These are phyloP conservation scores for Parazoanthus swiftii DNA, from an alignment of 92 coral and sea anemone species.

Conservation along the genomic window DNA sequence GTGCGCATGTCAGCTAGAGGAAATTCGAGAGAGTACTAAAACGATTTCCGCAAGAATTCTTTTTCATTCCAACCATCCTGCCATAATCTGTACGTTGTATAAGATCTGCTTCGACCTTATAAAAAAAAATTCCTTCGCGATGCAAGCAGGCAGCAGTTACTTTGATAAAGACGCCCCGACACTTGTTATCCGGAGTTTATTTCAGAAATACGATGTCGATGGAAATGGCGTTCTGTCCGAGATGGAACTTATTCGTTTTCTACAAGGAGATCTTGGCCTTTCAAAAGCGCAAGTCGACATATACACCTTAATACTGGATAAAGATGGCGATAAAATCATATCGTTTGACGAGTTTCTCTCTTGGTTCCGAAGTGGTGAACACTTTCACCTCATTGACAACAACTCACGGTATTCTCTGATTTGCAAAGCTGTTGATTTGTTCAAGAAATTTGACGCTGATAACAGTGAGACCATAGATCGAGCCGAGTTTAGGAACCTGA, in stretches of 20 bases:
- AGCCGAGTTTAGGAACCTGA: conserved; percentile 54
- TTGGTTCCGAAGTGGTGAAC: conserved; percentile 35
- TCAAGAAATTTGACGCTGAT: conserved; percentile 67
- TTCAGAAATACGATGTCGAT: conserved; percentile 69
- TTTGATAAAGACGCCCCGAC: conserved; percentile 63
- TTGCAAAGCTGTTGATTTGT: conserved; percentile 61
- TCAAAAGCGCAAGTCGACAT: conserved; percentile 3
- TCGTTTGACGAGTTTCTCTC: conserved; percentile 33
- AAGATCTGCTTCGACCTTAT: not conserved
- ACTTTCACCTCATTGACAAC: conserved; percentile 3
- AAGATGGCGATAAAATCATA: conserved; percentile 21
- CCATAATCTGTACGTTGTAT: not conserved
- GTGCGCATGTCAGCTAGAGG: too few relatives aligned
- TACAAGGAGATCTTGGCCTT: conserved; percentile 71
- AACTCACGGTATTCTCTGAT: conserved; percentile 27
- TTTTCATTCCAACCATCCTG: not conserved
- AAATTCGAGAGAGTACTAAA: not conserved
- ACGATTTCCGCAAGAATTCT: not conserved
- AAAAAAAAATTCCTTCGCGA: not conserved
- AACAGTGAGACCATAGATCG: conserved; percentile 66
- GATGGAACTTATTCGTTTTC: conserved; percentile 52
- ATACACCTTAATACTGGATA: conserved; percentile 19
- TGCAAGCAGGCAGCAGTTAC: conserved; percentile 79
- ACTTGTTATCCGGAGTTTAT: conserved; percentile 66
- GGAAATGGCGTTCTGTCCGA: conserved; percentile 64